A percentile compares a stretch with the other conserved stretches of the same genome.
Conservation (phyloP, 2,797 vertebrate species). For the Martes flavigula region DNA sequence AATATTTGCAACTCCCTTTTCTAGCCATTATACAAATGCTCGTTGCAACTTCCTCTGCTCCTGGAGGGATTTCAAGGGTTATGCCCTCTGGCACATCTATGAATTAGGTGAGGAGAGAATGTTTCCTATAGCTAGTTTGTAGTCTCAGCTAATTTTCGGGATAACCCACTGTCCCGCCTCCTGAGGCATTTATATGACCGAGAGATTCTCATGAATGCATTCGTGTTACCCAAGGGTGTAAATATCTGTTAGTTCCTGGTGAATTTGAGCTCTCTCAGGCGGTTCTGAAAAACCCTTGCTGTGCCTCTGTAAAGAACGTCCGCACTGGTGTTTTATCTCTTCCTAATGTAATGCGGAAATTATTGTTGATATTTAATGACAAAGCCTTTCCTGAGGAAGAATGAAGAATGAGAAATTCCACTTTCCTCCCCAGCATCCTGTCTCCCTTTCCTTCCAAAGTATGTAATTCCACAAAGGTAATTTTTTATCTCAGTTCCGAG, state of each 20-base stretch:
- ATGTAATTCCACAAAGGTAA: conserved; percentile 10
- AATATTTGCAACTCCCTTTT: neutral
- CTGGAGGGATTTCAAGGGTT: neutral
- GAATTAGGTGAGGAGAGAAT: conserved; percentile 42
- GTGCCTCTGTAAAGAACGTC: neutral
- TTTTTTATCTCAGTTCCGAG: conserved; percentile 40
- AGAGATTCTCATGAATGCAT: neutral
- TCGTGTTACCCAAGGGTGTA: neutral
- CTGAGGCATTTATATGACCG: neutral
- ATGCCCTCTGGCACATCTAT: neutral
- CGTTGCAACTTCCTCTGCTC: neutral
- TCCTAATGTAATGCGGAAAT: conserved; percentile 11
- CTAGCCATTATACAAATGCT: neutral
- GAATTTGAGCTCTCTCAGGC: neutral
- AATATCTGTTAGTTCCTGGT: neutral
- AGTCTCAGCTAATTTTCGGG: conserved; percentile 25
- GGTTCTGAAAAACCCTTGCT: neutral
- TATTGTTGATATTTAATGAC: conserved; percentile 49
- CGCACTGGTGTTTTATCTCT: neutral
- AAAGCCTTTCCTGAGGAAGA: conserved; percentile 44
- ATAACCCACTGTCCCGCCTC: neutral
- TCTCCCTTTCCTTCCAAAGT: conserved; percentile 47
- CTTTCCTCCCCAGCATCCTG: conserved; percentile 13
- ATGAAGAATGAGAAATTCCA: conserved; percentile 41
- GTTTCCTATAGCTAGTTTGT: neutral